A percentile compares a stretch with the other conserved stretches of the same genome.
Conservation (phyloP, 2,888 invertebrate species). For the Bugula neritina region DNA sequence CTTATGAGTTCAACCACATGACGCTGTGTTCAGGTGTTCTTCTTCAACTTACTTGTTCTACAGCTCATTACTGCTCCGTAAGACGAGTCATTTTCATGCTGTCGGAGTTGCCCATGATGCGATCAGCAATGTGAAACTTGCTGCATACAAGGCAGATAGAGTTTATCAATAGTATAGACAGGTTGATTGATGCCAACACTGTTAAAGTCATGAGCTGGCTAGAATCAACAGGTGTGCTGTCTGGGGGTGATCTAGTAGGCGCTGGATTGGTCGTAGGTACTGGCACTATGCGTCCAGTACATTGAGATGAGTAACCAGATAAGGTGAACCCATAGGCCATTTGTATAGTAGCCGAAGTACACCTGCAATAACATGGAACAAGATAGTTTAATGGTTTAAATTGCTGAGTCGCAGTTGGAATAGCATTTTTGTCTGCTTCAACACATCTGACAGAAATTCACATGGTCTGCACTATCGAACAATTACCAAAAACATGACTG, state of each 20-base stretch:
- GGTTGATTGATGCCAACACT: background rate
- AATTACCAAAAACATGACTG: no score
- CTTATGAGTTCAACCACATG: no score
- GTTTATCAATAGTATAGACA: background rate
- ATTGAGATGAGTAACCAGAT: background rate
- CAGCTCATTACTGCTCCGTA: no score
- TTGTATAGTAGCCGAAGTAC: background rate
- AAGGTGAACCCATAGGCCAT: background rate
- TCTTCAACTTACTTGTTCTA: no score
- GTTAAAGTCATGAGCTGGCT: background rate
- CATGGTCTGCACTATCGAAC: no score
- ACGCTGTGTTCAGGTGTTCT: no score
- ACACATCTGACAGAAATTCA: no score
- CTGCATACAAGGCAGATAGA: background rate
- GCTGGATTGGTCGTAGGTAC: background rate
- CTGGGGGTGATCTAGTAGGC: background rate
- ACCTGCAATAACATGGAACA: background rate
- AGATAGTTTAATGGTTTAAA: no score
- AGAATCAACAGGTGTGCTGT: background rate
- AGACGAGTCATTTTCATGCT: background rate
- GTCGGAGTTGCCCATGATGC: background rate
- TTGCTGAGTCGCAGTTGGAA: no score
- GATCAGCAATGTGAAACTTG: background rate
- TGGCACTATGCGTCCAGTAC: background rate
- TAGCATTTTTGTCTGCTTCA: no score